Evolutionary conservation across 37 sponge, comb jelly and placozoan species (phyloP), one percentile per base, ranked within the genome.

Genomic region (Spongia lamella): DNA sequence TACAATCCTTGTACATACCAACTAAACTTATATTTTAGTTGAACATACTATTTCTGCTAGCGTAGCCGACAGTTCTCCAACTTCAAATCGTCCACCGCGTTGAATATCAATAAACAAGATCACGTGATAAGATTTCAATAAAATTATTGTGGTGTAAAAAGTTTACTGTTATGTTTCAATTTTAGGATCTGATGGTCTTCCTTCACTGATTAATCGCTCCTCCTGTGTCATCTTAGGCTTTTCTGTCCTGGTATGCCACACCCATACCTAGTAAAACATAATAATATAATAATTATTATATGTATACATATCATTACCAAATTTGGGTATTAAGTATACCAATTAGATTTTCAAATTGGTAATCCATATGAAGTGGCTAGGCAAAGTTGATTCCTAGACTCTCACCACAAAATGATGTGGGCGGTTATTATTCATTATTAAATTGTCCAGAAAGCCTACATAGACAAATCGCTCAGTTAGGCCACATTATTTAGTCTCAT

Each of bases 231-330:
- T 84, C 17, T 79, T 54, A 15, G 85, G 84, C 3, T 57, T 57
- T 56, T 83, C 90, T 49, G 94, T 93, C 51, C 83, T 53, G 13
- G 94, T 93, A 75, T 93, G 94, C 94, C 94, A 92, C 43, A 92
- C 93, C 26, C 85, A 40, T 0, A 92, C 83, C 84, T 86, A 50
- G 1, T 49, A 15, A 61, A 64, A 29, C 32, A 64, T 3, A n/a
- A n/a, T n/a, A n/a, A n/a, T n/a, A n/a, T n/a, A 31, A 22, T 11
- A 53, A n/a, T 3, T n/a, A 20, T 43, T 9, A 65, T 22, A 50
- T 6, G 9, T 33, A 30, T 56, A 56, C 62, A 68, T 68, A 37
- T 13, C 7, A 60, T 20, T n/a, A n/a, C n/a, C n/a, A n/a, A n/a
- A n/a, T n/a, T n/a, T n/a, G n/a, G n/a, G 21, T 60, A 11, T 60